A percentile compares a stretch with the other conserved stretches of the same genome.
These are phyloP conservation scores for Bolborhynchus lineola DNA, from an alignment of 2,113 vertebrate species.

Conservation along the genomic window DNA sequence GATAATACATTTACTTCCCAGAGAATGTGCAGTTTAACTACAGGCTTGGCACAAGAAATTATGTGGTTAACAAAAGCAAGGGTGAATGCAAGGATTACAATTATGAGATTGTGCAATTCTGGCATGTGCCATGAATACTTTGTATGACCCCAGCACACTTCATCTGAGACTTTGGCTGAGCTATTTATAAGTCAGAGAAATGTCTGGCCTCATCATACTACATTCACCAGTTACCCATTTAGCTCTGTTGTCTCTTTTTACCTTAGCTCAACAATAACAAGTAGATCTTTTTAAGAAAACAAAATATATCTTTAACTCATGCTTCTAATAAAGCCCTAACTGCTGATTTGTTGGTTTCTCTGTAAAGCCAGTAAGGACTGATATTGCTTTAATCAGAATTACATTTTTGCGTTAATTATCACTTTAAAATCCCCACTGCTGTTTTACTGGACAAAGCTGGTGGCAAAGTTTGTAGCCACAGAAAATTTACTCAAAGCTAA, in stretches of 20 bases:
- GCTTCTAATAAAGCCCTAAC: not conserved
- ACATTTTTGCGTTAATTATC: not conserved
- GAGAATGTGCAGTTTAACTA: not conserved
- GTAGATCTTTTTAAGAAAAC: not conserved
- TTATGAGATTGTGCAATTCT: slow-evolving; percentile 14
- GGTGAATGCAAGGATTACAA: not conserved
- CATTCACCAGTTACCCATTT: not conserved
- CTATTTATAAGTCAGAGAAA: slow-evolving; percentile 23
- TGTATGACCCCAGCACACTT: slow-evolving; percentile 27
- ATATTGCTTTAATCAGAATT: not conserved
- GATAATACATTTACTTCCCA: not conserved
- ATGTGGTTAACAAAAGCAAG: not conserved
- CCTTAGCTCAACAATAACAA: not conserved
- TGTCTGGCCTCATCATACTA: not conserved
- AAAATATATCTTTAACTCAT: not conserved
- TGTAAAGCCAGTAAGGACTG: not conserved
- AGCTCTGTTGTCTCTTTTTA: not conserved
- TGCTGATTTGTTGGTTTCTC: not conserved
- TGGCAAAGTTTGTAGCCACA: not conserved
- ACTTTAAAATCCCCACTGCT: not conserved
- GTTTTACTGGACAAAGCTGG: not conserved
- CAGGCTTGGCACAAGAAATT: not conserved
- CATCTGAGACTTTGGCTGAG: not conserved
- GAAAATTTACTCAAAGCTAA: not conserved
- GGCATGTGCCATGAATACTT: slow-evolving; percentile 9